Base-by-base conservation (phyloP, 2,113 vertebrate species). In the Phalacrocorax pelagicus region DNA sequence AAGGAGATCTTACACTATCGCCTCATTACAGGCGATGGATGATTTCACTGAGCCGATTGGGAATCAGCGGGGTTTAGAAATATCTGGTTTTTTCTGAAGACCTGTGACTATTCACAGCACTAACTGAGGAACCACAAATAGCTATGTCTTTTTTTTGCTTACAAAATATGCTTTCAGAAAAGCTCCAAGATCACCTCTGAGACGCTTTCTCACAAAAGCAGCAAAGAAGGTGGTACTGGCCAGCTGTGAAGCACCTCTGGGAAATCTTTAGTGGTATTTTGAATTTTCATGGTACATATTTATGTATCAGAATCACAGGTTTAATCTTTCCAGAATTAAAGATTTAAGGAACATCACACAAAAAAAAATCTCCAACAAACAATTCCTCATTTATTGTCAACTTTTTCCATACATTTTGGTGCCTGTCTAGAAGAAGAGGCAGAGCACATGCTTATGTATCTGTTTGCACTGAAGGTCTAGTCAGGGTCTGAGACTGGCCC, bases 1-100 rank as follows among this genome's bases (percentile, higher is more conserved):
- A 87, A 88, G 24, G 80, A 86, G 78, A 88, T 70, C 84, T 95
- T 93, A 86, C 94, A 17, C 78, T 59, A 72, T 91, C 52, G 72
- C 20, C 15, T 51, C 51, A 30, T 62, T 54, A n/a, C 32, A 80
- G 87, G 72, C n/a, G 29, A 78, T 74, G 24, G 11, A 87, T 94
- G 62, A 90, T 88, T 97, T 95, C 69, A 82, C 59, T 83, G 94
- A 92, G 12, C 14, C 2, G 3, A 30, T 10, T 34, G n/a, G 23
- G 18, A 70, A 93, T 63, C 66, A 83, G 16, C 2, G 0, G 49
- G n/a, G 18, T 86, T 86, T 81, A 52, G 42, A 81, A 66, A 88
- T 75, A 49, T 2, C 13, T 52, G 12, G 2, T 51, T 70, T 65
- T 90, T 84, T 38, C 70, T 21, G 22, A 52, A 66, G n/a, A 55